phyloP scores from a whole-genome alignment of 2,113 vertebrate species.

The Hylia prasina region DNA sequence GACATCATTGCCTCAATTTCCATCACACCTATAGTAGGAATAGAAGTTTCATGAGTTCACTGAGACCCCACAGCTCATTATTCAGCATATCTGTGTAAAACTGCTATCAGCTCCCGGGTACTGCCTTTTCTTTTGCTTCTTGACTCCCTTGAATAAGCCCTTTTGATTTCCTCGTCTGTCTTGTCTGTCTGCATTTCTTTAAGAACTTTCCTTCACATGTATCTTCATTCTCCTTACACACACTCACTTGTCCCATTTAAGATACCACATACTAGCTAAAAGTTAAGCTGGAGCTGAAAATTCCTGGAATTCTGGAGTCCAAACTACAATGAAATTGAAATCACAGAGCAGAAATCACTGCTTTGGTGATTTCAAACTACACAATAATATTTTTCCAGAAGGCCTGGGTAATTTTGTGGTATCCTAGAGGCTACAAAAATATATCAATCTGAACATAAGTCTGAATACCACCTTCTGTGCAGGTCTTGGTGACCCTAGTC shows the following conservation, averaged over 20 bases:
- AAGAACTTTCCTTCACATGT: not conserved
- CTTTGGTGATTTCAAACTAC: not conserved
- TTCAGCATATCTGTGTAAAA: not conserved
- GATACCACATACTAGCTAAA: not conserved
- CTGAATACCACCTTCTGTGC: not conserved
- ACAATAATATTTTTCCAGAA: not conserved
- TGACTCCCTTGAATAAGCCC: not conserved
- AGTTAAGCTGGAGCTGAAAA: not conserved
- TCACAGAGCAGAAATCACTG: not conserved
- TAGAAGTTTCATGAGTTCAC: not conserved
- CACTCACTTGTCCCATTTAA: not conserved
- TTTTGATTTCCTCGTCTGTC: not conserved
- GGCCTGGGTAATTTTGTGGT: not conserved
- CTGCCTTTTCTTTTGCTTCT: not conserved
- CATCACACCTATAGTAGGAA: not conserved
- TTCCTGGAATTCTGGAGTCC: not conserved
- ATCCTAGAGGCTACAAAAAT: not conserved
- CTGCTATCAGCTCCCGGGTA: not conserved
- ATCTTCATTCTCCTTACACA: not conserved
- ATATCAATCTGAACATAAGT: not conserved
- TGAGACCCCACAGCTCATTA: not conserved
- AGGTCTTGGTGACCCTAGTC: not conserved
- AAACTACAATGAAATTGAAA: not conserved
- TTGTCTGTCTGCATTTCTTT: not conserved
- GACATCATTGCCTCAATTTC: not conserved